Base-by-base conservation (phyloP, 2,113 vertebrate genomes). In the Vireo altiloquus region DNA sequence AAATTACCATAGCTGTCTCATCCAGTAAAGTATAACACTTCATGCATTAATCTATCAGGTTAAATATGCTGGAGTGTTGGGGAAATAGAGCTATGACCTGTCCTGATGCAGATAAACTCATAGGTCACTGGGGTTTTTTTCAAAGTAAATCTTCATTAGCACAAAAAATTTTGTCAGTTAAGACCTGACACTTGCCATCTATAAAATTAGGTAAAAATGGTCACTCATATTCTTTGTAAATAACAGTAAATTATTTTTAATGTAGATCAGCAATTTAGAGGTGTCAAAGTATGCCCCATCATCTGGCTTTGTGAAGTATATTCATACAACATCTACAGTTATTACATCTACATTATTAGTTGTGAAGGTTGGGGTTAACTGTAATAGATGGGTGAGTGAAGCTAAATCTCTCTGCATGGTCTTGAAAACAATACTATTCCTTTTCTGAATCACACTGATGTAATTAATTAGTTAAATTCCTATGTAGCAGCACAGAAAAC, bases 101-200 rank as follows among this genome's bases (percentile, higher is more conserved):
- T 87, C 75, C 28, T 16, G 42, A 69, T 82, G 70, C 37, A n/a
- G 28, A 65, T 69, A 68, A 90, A 72, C 52, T 22, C 20, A 37
- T 5, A 57, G 39, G 40, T 79, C 31, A 17, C 54, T 91, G 33
- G 16, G 7, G 0, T 1, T 59, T 94, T 94, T 87, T 85, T 7
- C 72, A 89, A 72, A 42, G 5, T 19, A 5, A 68, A 12, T 37
- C 71, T 52, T 94, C 83, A 82, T 93, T 95, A 95, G 76, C 80
- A 77, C 49, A 85, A 87, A 82, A 92, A 94, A 74, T 82, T 83
- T 93, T 83, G 15, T 88, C 76, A 39, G 27, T 89, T 76, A 71
- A 91, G 61, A 72, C 35, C 47, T 79, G 64, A 86, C 57, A 82
- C 47, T 90, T 92, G 24, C 30, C 37, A 17, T 44, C 33, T 69